These are phyloP conservation scores for Cyclura pinguis DNA, from an alignment of 2,797 vertebrate species.

Conservation along the genomic window DNA sequence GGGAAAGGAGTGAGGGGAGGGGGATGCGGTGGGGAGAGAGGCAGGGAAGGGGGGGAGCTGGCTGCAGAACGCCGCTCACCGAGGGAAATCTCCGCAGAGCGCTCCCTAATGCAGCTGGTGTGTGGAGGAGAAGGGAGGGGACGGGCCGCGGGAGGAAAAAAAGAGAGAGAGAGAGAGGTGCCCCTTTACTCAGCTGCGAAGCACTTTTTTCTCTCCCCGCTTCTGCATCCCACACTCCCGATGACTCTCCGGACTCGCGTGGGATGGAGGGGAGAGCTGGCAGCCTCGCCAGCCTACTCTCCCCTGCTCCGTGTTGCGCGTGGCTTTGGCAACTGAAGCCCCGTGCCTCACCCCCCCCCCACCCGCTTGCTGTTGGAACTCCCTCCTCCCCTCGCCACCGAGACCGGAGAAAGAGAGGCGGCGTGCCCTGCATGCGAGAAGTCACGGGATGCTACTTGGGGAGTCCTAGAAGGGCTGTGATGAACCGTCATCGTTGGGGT, in stretches of 20 bases:
- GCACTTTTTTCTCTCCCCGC: not conserved
- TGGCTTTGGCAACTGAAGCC: slow-evolving; percentile 1
- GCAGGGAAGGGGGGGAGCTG: not conserved
- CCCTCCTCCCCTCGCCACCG: not conserved
- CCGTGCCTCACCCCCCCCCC: too few species aligned
- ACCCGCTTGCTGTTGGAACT: too few species aligned
- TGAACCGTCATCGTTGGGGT: too few species aligned
- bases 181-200: too few species aligned
- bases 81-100: slow-evolving; percentile 13
- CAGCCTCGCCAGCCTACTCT: not conserved
- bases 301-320: not conserved
- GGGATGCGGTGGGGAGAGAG: not conserved
- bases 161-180: not conserved
- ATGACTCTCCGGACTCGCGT: slow-evolving; percentile 12
- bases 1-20: not conserved
- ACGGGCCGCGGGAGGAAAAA: too few species aligned
- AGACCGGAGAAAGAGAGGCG: rapidly evolving
- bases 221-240: not conserved
- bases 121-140: not conserved
- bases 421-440: not conserved
- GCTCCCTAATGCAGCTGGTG: not conserved
- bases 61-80: not conserved
- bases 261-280: not conserved
- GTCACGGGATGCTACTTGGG: not conserved
- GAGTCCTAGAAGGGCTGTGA: too few species aligned